Percentiles rank a stretch among this genome's conserved stretches.
Evolutionary conservation across 2,888 invertebrate genomes (phyloP).

Genomic region (Hemaris fuciformis): DNA sequence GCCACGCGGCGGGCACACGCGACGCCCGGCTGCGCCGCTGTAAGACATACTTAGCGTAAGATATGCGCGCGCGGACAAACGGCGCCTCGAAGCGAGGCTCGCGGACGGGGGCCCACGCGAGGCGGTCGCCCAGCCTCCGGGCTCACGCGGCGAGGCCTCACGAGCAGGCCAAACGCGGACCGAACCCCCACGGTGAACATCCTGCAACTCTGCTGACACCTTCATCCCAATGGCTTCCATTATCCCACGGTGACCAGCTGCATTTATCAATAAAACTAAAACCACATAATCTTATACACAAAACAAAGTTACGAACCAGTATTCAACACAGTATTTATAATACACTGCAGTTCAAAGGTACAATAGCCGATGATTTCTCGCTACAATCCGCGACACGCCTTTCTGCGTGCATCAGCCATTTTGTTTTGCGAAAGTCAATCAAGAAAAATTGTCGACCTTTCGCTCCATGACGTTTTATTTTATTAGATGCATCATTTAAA

Average conservation of each 20-base stretch:
- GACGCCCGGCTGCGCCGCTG: conserved; percentile 73
- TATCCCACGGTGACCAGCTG: conserved; percentile 37
- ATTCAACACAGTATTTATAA: conserved; percentile 70
- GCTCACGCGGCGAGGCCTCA: conserved; percentile 70
- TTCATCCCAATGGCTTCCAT: conserved; percentile 26
- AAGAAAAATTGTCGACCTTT: conserved; percentile 37
- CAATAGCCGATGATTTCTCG: conserved; percentile 58
- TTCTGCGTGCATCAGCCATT: conserved; percentile 74
- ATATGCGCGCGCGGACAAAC: conserved; percentile 57
- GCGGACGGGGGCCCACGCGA: conserved; percentile 70
- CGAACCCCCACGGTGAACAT: conserved; percentile 14
- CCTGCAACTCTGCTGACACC: conserved; percentile 19
- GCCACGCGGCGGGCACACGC: conserved; percentile 72
- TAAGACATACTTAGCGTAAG: conserved; percentile 73
- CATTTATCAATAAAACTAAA: conserved; percentile 61
- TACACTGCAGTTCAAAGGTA: conserved; percentile 74
- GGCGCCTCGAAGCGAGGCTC: conserved; percentile 54
- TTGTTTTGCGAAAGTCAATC: conserved; percentile 48
- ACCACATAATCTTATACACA: conserved; percentile 75
- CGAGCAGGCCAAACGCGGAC: conserved; percentile 64
- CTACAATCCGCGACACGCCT: conserved; percentile 73
- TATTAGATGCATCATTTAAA: not conserved
- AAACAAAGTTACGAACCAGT: conserved; percentile 81
- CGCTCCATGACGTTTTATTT: conserved; percentile 23
- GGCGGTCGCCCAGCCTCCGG: conserved; percentile 72